These are phyloP conservation scores for Steinernema carpocapsae DNA, from an alignment of 2,888 invertebrate species.

Conservation along the genomic window DNA sequence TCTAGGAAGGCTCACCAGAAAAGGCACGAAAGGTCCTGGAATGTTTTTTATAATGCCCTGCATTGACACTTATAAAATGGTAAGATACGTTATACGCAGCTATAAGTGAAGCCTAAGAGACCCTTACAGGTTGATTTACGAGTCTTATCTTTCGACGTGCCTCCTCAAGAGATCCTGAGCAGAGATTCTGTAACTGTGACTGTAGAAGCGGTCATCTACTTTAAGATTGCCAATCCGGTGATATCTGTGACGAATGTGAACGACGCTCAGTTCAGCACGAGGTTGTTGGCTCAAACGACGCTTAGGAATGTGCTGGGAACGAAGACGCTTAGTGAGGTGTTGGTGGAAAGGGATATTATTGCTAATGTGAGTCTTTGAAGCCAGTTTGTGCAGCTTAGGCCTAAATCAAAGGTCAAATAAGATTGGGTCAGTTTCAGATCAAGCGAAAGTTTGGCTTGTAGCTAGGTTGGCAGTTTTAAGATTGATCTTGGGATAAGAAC, in stretches of 20 bases:
- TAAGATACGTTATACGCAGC: no score
- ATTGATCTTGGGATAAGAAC: no score
- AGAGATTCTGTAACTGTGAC: conserved; percentile 72
- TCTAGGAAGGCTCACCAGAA: conserved; percentile 79
- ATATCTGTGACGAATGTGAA: conserved; percentile 72
- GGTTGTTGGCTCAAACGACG: conserved; percentile 76
- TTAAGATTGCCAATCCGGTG: conserved; percentile 66
- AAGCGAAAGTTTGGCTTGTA: no score
- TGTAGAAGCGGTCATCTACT: conserved; percentile 69
- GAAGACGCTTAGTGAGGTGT: conserved; percentile 68
- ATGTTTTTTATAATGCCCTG: conserved; percentile 87
- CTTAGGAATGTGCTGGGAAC: conserved; percentile 69
- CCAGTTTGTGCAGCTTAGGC: background rate
- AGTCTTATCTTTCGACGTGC: conserved; percentile 90
- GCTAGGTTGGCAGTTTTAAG: no score
- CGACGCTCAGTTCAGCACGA: conserved; percentile 85
- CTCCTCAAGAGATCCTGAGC: conserved; percentile 79
- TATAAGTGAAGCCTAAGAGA: no score
- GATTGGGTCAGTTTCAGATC: no score
- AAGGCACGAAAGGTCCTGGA: conserved; percentile 80
- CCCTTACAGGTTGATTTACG: conserved; percentile 62
- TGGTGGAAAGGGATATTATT: conserved; percentile 68
- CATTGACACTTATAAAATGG: conserved; percentile 78
- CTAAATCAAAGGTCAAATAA: no score
- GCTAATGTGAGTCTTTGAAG: conserved; percentile 54